Conservation (phyloP, 2,797 vertebrate genomes). For the Distichodus sexfasciatus region DNA sequence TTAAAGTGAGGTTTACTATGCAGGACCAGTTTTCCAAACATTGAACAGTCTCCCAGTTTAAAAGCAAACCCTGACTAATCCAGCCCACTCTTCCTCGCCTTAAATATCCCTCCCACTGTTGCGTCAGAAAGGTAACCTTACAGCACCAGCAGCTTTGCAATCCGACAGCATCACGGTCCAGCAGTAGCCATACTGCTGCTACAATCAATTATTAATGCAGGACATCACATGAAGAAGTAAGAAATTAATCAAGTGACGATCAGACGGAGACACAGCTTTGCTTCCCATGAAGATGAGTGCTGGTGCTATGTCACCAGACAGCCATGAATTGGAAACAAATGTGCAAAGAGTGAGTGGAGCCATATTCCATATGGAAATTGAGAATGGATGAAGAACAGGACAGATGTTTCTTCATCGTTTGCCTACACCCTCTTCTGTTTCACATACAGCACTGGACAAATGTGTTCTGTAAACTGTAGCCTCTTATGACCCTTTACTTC, state of each 20-base stretch:
- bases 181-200: conserved; percentile 46
- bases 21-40: neutral
- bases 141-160: no score
- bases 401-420: conserved; percentile 37
- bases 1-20: conserved; percentile 18
- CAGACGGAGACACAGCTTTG: conserved; percentile 5
- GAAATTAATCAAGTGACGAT: conserved; percentile 52
- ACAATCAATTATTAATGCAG: conserved; percentile 67
- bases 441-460: conserved; percentile 25
- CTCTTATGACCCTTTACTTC: neutral
- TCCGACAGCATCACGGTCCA: conserved; percentile 55
- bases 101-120: conserved; percentile 35
- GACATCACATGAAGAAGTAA: conserved; percentile 54
- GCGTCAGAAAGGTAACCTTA: conserved; percentile 68
- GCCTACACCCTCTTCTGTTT: conserved; percentile 19
- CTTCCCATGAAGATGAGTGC: conserved; percentile 15
- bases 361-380: conserved; percentile 35
- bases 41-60: neutral
- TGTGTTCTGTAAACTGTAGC: conserved; percentile 20
- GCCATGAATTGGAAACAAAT: conserved; percentile 47
- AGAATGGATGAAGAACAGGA: conserved; percentile 17
- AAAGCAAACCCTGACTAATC: conserved; percentile 22
- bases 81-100: conserved; percentile 9
- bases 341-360: conserved; percentile 30
- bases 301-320: conserved; percentile 22